These are phyloP conservation scores for Ceratothoa steindachneri DNA, from an alignment of 2,888 invertebrate genomes.

Conservation along the genomic window DNA sequence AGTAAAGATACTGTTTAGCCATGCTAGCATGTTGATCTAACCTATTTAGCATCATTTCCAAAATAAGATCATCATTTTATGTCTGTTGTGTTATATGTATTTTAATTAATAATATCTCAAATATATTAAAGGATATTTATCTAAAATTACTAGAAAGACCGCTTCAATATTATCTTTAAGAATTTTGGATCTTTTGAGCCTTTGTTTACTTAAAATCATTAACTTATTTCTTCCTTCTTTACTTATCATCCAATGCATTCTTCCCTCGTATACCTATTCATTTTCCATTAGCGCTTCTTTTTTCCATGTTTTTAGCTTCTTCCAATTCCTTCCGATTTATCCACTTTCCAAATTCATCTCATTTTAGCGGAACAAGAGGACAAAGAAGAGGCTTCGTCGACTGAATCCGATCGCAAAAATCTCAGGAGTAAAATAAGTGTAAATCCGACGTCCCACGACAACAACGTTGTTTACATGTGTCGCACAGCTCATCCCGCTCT, in stretches of 20 bases:
- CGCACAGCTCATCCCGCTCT: conserved; percentile 83
- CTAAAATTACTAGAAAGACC: too few species aligned
- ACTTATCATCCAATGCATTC: background rate
- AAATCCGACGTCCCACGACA: conserved; percentile 77
- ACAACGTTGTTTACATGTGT: conserved; percentile 82
- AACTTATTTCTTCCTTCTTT: background rate
- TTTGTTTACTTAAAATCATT: background rate
- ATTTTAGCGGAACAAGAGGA: conserved; percentile 12
- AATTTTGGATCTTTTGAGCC: too few species aligned
- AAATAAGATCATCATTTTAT: too few species aligned
- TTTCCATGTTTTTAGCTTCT: background rate
- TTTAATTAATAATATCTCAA: too few species aligned
- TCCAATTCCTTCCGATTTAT: background rate
- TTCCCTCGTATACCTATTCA: background rate
- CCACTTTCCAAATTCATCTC: background rate
- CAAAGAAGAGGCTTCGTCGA: conserved; percentile 16
- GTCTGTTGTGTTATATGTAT: too few species aligned
- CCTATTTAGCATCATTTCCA: too few species aligned
- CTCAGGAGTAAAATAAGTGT: conserved; percentile 51
- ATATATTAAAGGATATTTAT: too few species aligned
- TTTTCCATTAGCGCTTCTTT: too few species aligned
- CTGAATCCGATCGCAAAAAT: background rate
- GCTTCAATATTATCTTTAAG: too few species aligned
- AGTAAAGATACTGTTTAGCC: too few species aligned
- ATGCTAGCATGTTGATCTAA: too few species aligned